phyloP scores from a whole-genome alignment of 2,888 invertebrate species.

The Dasysyrphus albostriatus region DNA sequence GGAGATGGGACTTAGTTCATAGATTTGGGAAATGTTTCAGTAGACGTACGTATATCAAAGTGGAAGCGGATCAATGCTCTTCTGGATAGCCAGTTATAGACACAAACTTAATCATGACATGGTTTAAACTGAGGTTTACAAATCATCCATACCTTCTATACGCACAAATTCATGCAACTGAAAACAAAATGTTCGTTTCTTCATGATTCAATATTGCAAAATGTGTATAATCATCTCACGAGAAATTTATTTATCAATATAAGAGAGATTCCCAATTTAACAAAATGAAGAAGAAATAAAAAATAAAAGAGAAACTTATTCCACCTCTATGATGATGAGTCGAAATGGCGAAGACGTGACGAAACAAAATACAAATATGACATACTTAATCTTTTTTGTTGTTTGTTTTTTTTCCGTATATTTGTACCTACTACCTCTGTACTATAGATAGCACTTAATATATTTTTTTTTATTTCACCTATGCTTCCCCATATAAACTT shows the following conservation, averaged over 20 bases:
- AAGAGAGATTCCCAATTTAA: constrained; percentile 38
- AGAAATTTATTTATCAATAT: not conserved
- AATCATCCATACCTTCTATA: not conserved
- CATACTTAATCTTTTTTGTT: constrained; percentile 40
- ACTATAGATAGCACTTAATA: not conserved
- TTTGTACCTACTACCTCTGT: not conserved
- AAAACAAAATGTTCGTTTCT: not conserved
- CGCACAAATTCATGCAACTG: not conserved
- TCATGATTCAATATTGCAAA: constrained; percentile 1
- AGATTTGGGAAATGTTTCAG: too few species aligned
- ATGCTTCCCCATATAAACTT: constrained; percentile 19
- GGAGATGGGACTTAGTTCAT: too few species aligned
- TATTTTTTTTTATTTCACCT: not conserved
- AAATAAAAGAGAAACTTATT: constrained; percentile 47
- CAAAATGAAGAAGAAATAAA: not conserved
- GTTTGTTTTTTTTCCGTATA: not conserved
- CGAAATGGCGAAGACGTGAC: constrained; percentile 47
- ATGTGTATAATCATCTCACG: not conserved
- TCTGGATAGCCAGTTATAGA: too few species aligned
- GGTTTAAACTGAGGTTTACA: not conserved
- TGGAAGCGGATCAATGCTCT: too few species aligned
- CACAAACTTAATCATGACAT: not conserved
- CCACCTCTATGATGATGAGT: constrained; percentile 11
- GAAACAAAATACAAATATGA: constrained; percentile 65
- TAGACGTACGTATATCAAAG: too few species aligned